These are phyloP conservation scores for Apeira syringaria DNA, from an alignment of 2,888 invertebrate genomes.

Conservation along the genomic window DNA sequence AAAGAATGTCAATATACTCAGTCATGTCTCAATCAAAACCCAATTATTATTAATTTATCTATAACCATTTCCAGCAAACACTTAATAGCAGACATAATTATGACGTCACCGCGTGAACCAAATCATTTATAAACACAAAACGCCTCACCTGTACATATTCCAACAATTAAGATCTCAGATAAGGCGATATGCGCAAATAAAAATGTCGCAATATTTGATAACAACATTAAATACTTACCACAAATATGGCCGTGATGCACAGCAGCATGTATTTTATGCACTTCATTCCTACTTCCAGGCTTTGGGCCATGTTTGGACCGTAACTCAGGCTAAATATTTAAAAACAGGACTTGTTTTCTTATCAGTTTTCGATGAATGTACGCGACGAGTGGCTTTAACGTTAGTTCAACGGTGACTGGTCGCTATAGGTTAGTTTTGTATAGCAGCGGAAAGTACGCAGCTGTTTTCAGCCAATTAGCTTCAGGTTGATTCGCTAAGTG, in stretches of 20 bases:
- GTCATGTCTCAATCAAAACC: too few relatives aligned
- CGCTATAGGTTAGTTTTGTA: constrained; percentile 14
- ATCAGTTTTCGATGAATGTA: constrained; percentile 3
- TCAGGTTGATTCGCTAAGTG: constrained; percentile 27
- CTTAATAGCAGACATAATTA: neutral
- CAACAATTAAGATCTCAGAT: constrained; percentile 23
- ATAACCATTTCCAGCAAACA: neutral
- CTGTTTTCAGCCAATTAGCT: constrained; percentile 54
- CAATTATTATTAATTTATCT: too few relatives aligned
- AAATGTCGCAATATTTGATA: constrained; percentile 29
- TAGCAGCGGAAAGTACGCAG: constrained; percentile 33
- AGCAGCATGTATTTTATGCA: constrained; percentile 90
- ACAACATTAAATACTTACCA: constrained; percentile 83
- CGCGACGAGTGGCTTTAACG: constrained; percentile 16
- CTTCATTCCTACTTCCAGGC: constrained; percentile 86
- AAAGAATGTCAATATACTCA: too few relatives aligned
- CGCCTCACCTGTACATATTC: neutral
- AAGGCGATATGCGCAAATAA: constrained; percentile 34
- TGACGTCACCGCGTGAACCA: constrained; percentile 3
- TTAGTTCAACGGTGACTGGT: constrained; percentile 15
- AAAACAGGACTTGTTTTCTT: constrained; percentile 2
- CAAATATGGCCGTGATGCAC: constrained; percentile 90
- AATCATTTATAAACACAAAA: constrained; percentile 7
- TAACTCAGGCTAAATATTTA: neutral
- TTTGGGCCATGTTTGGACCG: constrained; percentile 54